These are phyloP conservation scores for Pelecanus crispus DNA, from an alignment of 2,113 vertebrate species.

Conservation along the genomic window DNA sequence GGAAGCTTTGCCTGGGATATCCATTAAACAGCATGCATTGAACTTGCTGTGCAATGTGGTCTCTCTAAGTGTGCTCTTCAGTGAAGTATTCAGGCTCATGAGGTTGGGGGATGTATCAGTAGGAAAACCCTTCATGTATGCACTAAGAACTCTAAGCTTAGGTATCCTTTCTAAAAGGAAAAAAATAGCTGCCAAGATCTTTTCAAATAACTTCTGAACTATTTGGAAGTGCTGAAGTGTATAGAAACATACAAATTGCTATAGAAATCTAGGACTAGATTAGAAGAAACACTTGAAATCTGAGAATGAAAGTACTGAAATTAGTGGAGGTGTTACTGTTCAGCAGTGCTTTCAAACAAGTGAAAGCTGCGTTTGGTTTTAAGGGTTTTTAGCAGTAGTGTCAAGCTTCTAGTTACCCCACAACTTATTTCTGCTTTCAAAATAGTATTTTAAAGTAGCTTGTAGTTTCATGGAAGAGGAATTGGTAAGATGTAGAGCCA, in stretches of 20 bases:
- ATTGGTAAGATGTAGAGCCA: not conserved
- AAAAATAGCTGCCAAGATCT: not conserved
- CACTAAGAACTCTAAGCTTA: not conserved
- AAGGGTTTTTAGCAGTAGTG: not conserved
- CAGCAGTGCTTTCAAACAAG: not conserved
- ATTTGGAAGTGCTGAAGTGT: not conserved
- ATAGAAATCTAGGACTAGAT: not conserved
- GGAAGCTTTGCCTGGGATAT: not conserved
- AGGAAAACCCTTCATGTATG: not conserved
- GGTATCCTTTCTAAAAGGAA: not conserved
- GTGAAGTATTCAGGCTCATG: not conserved
- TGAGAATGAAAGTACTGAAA: not conserved
- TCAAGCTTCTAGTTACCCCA: not conserved
- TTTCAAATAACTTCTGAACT: not conserved
- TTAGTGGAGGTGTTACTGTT: not conserved
- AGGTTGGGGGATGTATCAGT: not conserved
- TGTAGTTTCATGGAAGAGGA: not conserved
- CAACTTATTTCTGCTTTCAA: not conserved
- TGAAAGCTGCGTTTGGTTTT: not conserved
- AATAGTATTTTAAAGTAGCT: not conserved
- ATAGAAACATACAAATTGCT: not conserved
- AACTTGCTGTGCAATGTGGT: not conserved
- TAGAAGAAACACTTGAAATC: not conserved
- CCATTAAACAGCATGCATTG: not conserved
- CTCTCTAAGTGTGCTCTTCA: not conserved